Conservation (phyloP, 2,888 invertebrate genomes). For the Desoria tigrina region DNA sequence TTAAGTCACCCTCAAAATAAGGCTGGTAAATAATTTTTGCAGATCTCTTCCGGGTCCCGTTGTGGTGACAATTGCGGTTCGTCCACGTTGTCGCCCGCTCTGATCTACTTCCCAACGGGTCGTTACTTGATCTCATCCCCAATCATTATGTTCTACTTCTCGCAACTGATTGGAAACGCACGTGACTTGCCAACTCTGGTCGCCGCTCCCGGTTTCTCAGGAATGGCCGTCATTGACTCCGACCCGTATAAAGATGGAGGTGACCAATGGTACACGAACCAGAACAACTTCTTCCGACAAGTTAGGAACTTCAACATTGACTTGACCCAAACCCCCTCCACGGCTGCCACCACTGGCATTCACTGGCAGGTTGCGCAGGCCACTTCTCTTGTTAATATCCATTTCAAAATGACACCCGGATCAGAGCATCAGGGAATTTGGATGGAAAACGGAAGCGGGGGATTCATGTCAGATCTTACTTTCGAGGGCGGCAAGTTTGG, state of each 20-base stretch:
- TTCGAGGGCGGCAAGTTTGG: constrained; percentile 44
- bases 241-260: constrained; percentile 45
- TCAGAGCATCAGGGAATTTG: constrained; percentile 44
- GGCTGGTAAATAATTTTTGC: too few relatives aligned
- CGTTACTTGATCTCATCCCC: constrained; percentile 39
- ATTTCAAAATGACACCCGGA: constrained; percentile 42
- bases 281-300: constrained; percentile 51
- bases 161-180: constrained; percentile 48
- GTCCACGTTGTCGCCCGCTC: constrained; percentile 40
- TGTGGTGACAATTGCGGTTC: constrained; percentile 48
- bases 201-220: constrained; percentile 37
- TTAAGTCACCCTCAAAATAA: too few relatives aligned
- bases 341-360: constrained; percentile 35
- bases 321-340: constrained; percentile 31
- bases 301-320: constrained; percentile 46
- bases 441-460: constrained; percentile 51
- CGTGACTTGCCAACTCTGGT: constrained; percentile 36
- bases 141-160: constrained; percentile 50
- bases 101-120: constrained; percentile 47
- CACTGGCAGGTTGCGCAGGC: constrained; percentile 52
- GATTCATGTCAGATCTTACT: constrained; percentile 47
- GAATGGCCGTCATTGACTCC: constrained; percentile 46
- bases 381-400: constrained; percentile 45
- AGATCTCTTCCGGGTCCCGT: constrained; percentile 41
- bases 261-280: constrained; percentile 45